Percentiles rank a stretch among this genome's conserved stretches.
These are phyloP conservation scores for Paedocypris sp. DNA, from an alignment of 2,113 vertebrate genomes.

Conservation along the genomic window DNA sequence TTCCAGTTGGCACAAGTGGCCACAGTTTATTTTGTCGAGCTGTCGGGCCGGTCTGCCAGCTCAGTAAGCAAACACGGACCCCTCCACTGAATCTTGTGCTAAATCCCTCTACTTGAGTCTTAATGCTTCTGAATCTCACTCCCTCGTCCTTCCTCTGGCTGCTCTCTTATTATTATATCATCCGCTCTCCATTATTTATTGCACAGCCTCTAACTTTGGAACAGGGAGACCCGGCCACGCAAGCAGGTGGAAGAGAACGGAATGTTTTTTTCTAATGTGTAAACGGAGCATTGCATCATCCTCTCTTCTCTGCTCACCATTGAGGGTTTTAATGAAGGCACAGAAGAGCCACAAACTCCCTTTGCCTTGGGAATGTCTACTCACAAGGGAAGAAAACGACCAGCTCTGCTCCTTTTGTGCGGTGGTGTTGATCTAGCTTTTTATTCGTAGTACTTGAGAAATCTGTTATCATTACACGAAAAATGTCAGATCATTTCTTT, in stretches of 20 bases:
- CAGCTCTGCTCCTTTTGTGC: too few relatives aligned
- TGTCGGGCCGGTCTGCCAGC: constrained; percentile 33
- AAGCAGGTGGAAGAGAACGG: constrained; percentile 3
- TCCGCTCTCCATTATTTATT: constrained; percentile 6
- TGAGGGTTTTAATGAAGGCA: neutral
- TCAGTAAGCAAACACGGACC: constrained; percentile 44
- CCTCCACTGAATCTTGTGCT: constrained; percentile 38
- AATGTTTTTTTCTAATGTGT: neutral
- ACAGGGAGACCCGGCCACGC: neutral
- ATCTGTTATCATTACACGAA: too few relatives aligned
- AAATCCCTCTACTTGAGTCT: constrained; percentile 37
- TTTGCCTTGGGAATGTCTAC: constrained; percentile 11
- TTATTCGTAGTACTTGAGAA: too few relatives aligned
- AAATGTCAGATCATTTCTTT: too few relatives aligned
- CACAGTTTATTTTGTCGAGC: constrained; percentile 27
- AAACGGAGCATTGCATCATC: neutral
- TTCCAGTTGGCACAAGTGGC: constrained; percentile 19
- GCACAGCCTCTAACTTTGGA: neutral
- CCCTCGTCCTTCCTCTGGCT: neutral
- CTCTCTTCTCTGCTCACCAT: neutral
- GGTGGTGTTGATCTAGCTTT: too few relatives aligned
- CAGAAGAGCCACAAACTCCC: neutral
- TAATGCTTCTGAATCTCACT: constrained; percentile 30
- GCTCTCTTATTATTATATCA: neutral
- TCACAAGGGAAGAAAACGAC: constrained; percentile 17